Base-by-base conservation (phyloP, 2,113 vertebrate genomes). In the Microtus montanus region DNA sequence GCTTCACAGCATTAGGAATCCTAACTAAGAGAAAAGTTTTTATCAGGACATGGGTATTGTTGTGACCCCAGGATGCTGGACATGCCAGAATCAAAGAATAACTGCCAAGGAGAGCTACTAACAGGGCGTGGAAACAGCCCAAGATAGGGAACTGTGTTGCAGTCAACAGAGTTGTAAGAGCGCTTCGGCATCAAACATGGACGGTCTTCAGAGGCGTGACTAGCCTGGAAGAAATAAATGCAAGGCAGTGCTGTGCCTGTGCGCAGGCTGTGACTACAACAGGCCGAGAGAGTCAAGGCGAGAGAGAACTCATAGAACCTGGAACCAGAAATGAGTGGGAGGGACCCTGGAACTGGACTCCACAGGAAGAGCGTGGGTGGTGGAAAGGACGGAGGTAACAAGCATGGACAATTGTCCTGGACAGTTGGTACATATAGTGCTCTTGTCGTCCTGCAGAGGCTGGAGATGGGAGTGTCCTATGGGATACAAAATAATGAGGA, bases 401-500 rank as follows among this genome's bases (percentile, higher is more conserved):
- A 6, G 12, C 58, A 8, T 5, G 22, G 17, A 17, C 5, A 28
- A 22, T 5, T 73, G 38, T 11, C 19, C 61, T 75, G 49, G 17
- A 2, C 12, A n/a, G 1, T 4, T 71, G 30, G 63, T 3, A 0
- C 12, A 54, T 1, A 17, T 24, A 38, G 17, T 20, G 0, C 20
- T 30, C 1, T 0, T 11, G 44, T 15, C 19, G 35, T 14, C 2
- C n/a, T 90, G 58, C n/a, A 44, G 6, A 84, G 26, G 63, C 13
- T 12, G 15, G 54, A 80, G 54, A 0, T 4, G 3, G 28, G 73
- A 64, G 28, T 3, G 7, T 15, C 35, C 75, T 44, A 2, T 52
- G 5, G 8, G 24, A 17, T 70, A 54, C 47, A 12, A 10, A 52
- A 35, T 35, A 63, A 17, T 5, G 7, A 7, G 44, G 61, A n/a